Conservation (phyloP, 2,113 vertebrate species). For the Pyrgilauda ruficollis region DNA sequence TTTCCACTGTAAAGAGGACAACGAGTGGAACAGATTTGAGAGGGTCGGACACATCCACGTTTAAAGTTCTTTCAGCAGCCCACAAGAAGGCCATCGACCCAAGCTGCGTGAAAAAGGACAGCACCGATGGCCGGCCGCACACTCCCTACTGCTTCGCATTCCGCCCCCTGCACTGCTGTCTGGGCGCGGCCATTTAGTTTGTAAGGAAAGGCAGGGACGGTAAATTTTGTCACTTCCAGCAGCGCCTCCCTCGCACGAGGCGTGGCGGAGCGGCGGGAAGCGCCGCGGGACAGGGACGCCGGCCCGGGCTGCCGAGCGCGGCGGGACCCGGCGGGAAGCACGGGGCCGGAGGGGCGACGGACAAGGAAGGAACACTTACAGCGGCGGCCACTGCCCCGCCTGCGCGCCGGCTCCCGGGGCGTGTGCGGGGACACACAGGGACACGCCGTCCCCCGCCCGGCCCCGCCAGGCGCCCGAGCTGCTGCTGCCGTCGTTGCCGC, state of each 20-base stretch:
- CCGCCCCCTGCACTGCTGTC: fast-evolving
- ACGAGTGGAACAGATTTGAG: fast-evolving
- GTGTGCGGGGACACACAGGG: background rate
- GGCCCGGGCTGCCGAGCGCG: background rate
- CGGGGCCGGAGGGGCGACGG: background rate
- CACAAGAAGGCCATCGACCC: fast-evolving
- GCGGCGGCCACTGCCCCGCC: background rate
- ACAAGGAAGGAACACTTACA: background rate
- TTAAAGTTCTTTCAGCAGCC: background rate
- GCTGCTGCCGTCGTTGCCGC: background rate
- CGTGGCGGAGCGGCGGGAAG: background rate
- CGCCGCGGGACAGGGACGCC: background rate
- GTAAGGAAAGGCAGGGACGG: fast-evolving
- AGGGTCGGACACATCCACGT: background rate
- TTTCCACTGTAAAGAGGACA: no score
- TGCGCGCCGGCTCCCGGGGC: background rate
- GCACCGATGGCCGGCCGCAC: fast-evolving
- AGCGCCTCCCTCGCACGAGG: background rate
- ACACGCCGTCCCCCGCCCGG: background rate
- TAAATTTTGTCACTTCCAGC: background rate
- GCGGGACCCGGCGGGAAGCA: background rate
- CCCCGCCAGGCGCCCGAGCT: background rate
- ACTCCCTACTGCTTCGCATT: fast-evolving
- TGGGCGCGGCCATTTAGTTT: fast-evolving
- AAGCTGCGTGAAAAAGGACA: fast-evolving